Conservation (phyloP, 2,888 invertebrate genomes). For the Graphium colonna region DNA sequence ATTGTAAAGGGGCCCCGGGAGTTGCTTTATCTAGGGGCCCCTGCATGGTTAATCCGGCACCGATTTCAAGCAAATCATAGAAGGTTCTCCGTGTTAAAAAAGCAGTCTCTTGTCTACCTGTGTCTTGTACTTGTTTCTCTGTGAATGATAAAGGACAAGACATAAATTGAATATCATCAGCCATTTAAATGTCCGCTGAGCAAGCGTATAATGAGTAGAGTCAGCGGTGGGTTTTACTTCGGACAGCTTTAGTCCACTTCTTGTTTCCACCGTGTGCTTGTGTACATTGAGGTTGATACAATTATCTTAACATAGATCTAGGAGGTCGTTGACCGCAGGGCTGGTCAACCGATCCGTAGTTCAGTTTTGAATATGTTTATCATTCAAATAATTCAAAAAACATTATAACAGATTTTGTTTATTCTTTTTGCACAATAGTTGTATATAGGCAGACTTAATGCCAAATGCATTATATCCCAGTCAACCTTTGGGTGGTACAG, state of each 20-base stretch:
- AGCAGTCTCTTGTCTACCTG: too few relatives aligned
- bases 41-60: too few relatives aligned
- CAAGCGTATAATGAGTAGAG: constrained; percentile 16
- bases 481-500: too few relatives aligned
- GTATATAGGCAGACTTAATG: too few relatives aligned
- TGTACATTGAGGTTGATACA: constrained; percentile 68
- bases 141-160: constrained; percentile 6
- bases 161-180: constrained; percentile 24
- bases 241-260: constrained; percentile 37
- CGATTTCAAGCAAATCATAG: too few relatives aligned
- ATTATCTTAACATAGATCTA: constrained; percentile 75
- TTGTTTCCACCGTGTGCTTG: constrained; percentile 51
- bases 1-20: too few relatives aligned
- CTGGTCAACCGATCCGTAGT: constrained; percentile 42
- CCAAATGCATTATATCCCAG: too few relatives aligned
- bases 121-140: background rate
- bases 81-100: too few relatives aligned
- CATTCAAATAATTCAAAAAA: too few relatives aligned
- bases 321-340: constrained; percentile 60
- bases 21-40: too few relatives aligned
- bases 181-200: constrained; percentile 24
- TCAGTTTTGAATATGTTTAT: constrained; percentile 40
- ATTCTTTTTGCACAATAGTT: too few relatives aligned
- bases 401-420: too few relatives aligned
- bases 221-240: constrained; percentile 21